Percentiles rank a stretch among this genome's conserved stretches.
Evolutionary conservation across 2,888 invertebrate species (phyloP).

Genomic region (Plebejus argus): DNA sequence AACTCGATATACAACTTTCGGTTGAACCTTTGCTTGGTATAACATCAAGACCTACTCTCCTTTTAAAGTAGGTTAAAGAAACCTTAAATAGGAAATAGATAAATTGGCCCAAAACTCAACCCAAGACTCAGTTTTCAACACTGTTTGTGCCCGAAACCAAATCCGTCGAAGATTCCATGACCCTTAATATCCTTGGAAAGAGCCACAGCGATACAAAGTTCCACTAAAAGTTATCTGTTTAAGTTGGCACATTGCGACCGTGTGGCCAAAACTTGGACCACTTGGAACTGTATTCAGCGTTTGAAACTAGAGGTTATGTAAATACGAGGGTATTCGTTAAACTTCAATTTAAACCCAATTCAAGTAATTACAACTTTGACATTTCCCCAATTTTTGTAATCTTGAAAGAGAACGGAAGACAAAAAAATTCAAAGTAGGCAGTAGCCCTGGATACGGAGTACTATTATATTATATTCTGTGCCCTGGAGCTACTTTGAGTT

Average conservation of each 20-base stretch:
- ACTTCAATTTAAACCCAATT: not conserved
- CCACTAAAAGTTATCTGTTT: constrained; percentile 3
- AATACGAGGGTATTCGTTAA: not conserved
- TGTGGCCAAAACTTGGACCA: not conserved
- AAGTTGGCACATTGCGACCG: not conserved
- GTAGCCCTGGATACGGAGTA: no score
- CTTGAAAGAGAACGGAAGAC: no score
- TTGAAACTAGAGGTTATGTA: not conserved
- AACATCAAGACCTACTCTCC: no score
- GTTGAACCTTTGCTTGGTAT: not conserved
- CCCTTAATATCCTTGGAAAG: not conserved
- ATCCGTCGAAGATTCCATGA: not conserved
- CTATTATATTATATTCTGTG: no score
- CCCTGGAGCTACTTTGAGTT: no score
- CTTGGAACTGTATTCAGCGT: not conserved
- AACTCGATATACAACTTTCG: not conserved
- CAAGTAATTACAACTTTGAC: constrained; percentile 46
- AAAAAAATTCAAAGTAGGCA: no score
- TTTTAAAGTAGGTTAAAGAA: no score
- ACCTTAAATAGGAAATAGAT: not conserved
- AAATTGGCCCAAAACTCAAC: not conserved
- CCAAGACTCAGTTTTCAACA: not conserved
- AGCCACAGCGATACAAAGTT: not conserved
- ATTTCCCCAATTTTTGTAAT: no score
- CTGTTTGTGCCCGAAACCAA: no score